Evolutionary conservation across 2,888 invertebrate genomes (phyloP), one percentile per base, ranked within the genome.

Genomic region (Sthenelais limicola): DNA sequence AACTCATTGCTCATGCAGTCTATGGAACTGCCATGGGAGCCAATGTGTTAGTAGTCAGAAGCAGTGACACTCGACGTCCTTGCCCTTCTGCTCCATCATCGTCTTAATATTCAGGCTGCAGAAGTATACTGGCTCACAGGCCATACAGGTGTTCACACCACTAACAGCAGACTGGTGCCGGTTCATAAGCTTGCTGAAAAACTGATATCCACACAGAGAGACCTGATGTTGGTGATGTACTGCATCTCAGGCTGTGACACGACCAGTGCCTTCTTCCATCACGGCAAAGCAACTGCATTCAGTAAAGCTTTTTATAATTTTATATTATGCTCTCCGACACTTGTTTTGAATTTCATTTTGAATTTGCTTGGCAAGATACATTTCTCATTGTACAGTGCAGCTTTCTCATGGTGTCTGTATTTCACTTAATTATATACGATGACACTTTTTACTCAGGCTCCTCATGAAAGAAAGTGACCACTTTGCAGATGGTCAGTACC

Each of bases 1-100:
- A 49, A 28, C 47, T 68, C 5, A 68, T 68, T 15, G 26, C 49
- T 49, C 68, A 68, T 48, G 47, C 48, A 15, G 4, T 5, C 4
- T 18, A 18, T 49, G 68, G 49, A 26, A 49, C 68, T 24, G 49
- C 47, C 28, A n/a, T 24, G n/a, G 68, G 68, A 32, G 68, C 49
- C 4, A 12, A 48, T 12, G 28, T 24, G 28, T 49, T 68, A 9
- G 68, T 68, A 3, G 49, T 68, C 9, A 24, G 28, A 26, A 68
- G 68, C 28, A 9, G 26, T 26, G 68, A 68, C 49, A 68, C 68
- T 28, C n/a, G 68, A 68, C 21, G 68, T 68, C 15, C 47, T 68
- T 5, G 7, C 12, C 4, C 30, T 68, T 15, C 49, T 68, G 4
- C 12, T 68, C 5, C 68, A 68, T 49, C 68, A 48, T 28, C 12